Base-by-base conservation (phyloP, 2,113 vertebrate species). In the Hylia prasina region DNA sequence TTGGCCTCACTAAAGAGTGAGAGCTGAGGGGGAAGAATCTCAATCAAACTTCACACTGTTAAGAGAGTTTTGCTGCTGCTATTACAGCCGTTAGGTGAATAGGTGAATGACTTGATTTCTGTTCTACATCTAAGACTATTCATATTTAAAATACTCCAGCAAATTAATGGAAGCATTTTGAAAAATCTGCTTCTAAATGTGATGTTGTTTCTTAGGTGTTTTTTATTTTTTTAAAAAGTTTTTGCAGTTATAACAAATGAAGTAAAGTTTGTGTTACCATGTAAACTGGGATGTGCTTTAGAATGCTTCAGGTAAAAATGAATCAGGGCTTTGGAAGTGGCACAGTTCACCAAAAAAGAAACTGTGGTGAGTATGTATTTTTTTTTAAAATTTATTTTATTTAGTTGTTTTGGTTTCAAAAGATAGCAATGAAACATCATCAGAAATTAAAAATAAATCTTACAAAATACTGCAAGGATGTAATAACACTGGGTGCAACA, bases 391-490 rank as follows among this genome's bases (percentile, higher is more conserved):
- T 19, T 30, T 58, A 31, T 54, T 73, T 69, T 27, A 42, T 69
- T 82, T 76, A 39, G 30, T 17, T 69, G 8, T 76, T 91, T 25
- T 66, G 28, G 6, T 71, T 63, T 72, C 22, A 56, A 70, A 87
- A 81, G 37, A 51, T 70, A 64, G 8, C 70, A 58, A 24, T 70
- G 47, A 92, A 95, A 63, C 1, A 4, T 90, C 48, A 77, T 82
- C 45, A 90, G 47, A 85, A 94, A 91, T 91, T 70, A 82, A 91
- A 94, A 94, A 53, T 54, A 79, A 72, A 71, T 58, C 19, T 45
- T 92, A 28, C 16, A 79, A 53, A 68, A 50, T 91, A 61, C 64
- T 78, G 37, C 44, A 81, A 81, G 25, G 57, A 47, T 87, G 20
- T 73, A 81, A 57, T 89, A 82, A 82, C 27, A 60, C 12, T 31